Percentiles rank a stretch among this genome's conserved stretches.
Evolutionary conservation across 2,113 vertebrate species (phyloP).

Genomic region (Brachyhypopomus gauderio): DNA sequence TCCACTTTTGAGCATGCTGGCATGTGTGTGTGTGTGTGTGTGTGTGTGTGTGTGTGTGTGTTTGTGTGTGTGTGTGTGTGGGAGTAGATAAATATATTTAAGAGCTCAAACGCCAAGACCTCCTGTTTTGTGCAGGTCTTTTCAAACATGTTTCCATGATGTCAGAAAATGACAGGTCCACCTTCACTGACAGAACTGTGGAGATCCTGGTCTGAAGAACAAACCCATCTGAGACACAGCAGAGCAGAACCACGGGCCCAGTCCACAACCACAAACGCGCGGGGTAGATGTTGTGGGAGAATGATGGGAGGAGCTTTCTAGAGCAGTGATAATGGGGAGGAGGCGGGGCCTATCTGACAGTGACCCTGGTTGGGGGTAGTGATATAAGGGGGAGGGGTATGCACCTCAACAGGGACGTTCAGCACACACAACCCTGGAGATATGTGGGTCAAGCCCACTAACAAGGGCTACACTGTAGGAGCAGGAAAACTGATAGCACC

Average conservation of each 20-base stretch:
- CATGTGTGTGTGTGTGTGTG: neutral
- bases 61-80: too few species aligned
- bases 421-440: conserved; percentile 5
- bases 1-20: too few species aligned
- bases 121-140: neutral
- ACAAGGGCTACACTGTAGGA: conserved; percentile 58
- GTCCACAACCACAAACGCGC: too few species aligned
- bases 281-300: too few species aligned
- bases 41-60: neutral
- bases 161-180: conserved; percentile 8
- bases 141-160: conserved; percentile 33
- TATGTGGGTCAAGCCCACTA: conserved; percentile 23
- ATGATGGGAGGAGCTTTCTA: too few species aligned
- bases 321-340: too few species aligned
- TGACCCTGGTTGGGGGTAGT: too few species aligned
- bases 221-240: too few species aligned
- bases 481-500: conserved; percentile 45
- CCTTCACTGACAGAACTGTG: neutral
- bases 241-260: too few species aligned
- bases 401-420: conserved; percentile 22
- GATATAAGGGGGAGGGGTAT: too few species aligned
- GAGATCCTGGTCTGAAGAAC: too few species aligned
- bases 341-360: too few species aligned
- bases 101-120: conserved; percentile 11
- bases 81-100: conserved; percentile 5